These are phyloP conservation scores for Erpornis zantholeuca DNA, from an alignment of 2,113 vertebrate genomes.

Conservation along the genomic window DNA sequence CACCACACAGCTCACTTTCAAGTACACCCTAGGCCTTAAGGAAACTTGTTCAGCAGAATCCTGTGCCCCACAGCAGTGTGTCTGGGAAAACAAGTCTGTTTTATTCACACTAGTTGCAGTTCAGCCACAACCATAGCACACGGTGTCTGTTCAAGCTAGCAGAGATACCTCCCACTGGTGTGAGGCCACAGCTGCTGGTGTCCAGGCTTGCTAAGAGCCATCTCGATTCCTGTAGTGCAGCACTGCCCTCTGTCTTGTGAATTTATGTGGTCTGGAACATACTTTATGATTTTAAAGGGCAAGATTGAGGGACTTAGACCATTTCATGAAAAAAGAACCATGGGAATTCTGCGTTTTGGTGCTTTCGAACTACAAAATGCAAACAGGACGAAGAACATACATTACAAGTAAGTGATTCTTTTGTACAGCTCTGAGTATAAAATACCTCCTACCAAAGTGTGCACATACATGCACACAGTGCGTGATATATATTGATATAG, in stretches of 20 bases:
- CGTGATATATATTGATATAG: not conserved
- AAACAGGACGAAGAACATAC: not conserved
- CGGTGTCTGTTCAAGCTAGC: not conserved
- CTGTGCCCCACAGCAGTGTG: not conserved
- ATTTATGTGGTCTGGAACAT: not conserved
- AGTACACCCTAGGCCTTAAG: not conserved
- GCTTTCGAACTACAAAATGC: not conserved
- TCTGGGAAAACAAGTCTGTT: not conserved
- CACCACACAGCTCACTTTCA: not conserved
- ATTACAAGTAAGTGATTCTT: not conserved
- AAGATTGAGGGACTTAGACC: not conserved
- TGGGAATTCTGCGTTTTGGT: not conserved
- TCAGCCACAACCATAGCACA: not conserved
- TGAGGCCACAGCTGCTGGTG: rapidly evolving
- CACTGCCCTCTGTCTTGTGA: slow-evolving; percentile 12
- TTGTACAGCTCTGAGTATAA: not conserved
- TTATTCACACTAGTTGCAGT: not conserved
- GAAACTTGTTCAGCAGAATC: not conserved
- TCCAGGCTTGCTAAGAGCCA: not conserved
- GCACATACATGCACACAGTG: no score
- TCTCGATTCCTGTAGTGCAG: not conserved
- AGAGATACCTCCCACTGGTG: rapidly evolving
- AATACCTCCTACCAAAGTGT: not conserved
- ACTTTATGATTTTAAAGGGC: not conserved
- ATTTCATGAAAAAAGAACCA: not conserved